Evolutionary conservation across 1,140 invertebrate genomes (phyloP).

Genomic region (Bactericera cockerelli): DNA sequence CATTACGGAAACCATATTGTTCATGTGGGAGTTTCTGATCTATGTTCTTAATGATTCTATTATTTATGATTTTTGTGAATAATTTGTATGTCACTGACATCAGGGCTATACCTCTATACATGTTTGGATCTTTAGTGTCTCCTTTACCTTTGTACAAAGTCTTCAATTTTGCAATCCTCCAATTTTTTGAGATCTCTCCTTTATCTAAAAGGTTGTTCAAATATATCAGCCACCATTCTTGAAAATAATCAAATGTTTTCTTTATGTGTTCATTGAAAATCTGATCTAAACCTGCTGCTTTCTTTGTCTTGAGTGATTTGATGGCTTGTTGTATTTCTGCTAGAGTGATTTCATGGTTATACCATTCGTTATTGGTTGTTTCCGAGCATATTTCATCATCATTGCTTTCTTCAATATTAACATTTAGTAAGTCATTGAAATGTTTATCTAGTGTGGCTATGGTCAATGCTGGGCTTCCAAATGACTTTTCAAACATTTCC

Average conservation of each 20-base stretch:
- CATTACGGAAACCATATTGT: background rate
- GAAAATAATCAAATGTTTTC: background rate
- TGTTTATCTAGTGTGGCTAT: background rate
- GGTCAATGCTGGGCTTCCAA: background rate
- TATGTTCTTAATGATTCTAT: background rate
- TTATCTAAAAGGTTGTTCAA: background rate
- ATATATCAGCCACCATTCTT: slow-evolving; percentile 4
- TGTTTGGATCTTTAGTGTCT: background rate
- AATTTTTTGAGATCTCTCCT: background rate
- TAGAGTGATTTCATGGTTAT: background rate
- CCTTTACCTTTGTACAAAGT: background rate
- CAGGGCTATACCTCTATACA: slow-evolving; percentile 5
- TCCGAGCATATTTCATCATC: background rate
- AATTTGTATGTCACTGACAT: slow-evolving; percentile 6
- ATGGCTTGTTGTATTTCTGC: background rate
- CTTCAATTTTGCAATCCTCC: background rate
- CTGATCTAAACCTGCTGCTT: slow-evolving; percentile 8
- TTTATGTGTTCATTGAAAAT: slow-evolving; percentile 9
- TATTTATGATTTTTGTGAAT: background rate
- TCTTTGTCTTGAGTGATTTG: slow-evolving; percentile 1
- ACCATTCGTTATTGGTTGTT: background rate
- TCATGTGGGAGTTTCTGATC: background rate
- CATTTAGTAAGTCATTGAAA: background rate
- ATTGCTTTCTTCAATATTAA: no score
- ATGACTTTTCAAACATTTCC: background rate